Evolutionary conservation across 2,113 vertebrate genomes (phyloP).

Genomic region (Delphinus delphis): DNA sequence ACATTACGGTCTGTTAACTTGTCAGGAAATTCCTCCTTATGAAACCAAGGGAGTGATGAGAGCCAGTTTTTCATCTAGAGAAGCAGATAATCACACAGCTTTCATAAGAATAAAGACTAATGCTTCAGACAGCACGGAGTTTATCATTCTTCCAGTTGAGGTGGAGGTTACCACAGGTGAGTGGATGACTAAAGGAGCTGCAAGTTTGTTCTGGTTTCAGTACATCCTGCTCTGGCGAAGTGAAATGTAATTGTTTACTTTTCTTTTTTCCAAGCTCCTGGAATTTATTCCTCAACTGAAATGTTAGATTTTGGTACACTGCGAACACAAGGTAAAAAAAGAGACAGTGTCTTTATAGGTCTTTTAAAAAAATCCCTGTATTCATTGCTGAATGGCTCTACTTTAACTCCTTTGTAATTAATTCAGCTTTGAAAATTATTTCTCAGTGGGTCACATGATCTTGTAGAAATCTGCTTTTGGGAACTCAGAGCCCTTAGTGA

Average conservation of each 20-base stretch:
- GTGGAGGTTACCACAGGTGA: slow-evolving; percentile 98
- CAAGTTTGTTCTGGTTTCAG: not conserved
- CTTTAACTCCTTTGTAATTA: not conserved
- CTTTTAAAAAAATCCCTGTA: not conserved
- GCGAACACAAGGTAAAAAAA: slow-evolving; percentile 93
- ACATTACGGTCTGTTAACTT: slow-evolving; percentile 60
- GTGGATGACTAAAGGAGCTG: slow-evolving; percentile 38
- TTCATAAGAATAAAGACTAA: slow-evolving; percentile 99
- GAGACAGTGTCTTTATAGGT: not conserved
- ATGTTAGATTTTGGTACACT: slow-evolving; percentile 99
- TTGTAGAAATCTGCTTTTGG: not conserved
- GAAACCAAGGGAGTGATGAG: slow-evolving; percentile 99
- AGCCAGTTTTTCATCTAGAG: slow-evolving; percentile 98
- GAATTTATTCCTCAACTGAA: slow-evolving; percentile 93
- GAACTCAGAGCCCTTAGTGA: not conserved
- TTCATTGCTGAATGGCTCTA: not conserved
- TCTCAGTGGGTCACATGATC: not conserved
- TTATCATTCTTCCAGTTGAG: slow-evolving; percentile 97
- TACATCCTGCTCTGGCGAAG: not conserved
- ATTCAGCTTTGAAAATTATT: slow-evolving; percentile 2
- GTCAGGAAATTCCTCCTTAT: slow-evolving; percentile 97
- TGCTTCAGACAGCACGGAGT: slow-evolving; percentile 93
- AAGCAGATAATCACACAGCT: slow-evolving; percentile 98
- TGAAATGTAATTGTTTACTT: slow-evolving; percentile 44
- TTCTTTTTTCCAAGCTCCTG: slow-evolving; percentile 82